A percentile compares a stretch with the other conserved stretches of the same genome.
Evolutionary conservation across 2,797 vertebrate genomes (phyloP).

Genomic region (Microhierax caerulescens): DNA sequence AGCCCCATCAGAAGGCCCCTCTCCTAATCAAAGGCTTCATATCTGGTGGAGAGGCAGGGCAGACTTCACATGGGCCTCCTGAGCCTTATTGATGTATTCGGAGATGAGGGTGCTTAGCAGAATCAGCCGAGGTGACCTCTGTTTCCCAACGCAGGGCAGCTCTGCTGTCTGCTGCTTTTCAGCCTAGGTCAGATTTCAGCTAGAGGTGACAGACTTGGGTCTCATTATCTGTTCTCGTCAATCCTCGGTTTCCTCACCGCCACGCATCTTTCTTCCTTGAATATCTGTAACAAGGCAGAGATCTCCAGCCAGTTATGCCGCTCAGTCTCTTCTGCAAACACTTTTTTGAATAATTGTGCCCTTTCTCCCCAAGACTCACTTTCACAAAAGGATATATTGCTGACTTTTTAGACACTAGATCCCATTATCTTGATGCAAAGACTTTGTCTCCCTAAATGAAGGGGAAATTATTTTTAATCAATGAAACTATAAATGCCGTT

Average conservation of each 20-base stretch:
- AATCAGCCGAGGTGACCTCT: background rate
- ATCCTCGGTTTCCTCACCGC: background rate
- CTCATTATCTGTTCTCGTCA: background rate
- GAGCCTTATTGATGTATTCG: background rate
- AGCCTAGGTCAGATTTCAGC: background rate
- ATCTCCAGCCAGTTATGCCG: background rate
- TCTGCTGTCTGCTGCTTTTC: background rate
- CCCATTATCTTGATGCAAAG: background rate
- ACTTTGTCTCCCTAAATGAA: background rate
- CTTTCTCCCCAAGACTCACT: background rate
- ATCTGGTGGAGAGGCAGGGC: background rate
- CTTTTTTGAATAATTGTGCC: background rate
- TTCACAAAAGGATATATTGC: background rate
- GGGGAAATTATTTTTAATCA: conserved; percentile 3
- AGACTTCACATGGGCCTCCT: background rate
- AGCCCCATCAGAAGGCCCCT: background rate
- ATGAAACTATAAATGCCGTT: background rate
- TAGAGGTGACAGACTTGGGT: background rate
- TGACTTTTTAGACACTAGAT: background rate
- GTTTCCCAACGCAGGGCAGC: background rate
- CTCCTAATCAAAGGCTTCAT: background rate
- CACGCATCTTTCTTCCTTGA: background rate
- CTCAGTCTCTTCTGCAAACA: background rate
- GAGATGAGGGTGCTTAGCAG: background rate
- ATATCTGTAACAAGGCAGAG: background rate